Base-by-base conservation (phyloP, 2,113 vertebrate genomes). In the Orycteropus afer region DNA sequence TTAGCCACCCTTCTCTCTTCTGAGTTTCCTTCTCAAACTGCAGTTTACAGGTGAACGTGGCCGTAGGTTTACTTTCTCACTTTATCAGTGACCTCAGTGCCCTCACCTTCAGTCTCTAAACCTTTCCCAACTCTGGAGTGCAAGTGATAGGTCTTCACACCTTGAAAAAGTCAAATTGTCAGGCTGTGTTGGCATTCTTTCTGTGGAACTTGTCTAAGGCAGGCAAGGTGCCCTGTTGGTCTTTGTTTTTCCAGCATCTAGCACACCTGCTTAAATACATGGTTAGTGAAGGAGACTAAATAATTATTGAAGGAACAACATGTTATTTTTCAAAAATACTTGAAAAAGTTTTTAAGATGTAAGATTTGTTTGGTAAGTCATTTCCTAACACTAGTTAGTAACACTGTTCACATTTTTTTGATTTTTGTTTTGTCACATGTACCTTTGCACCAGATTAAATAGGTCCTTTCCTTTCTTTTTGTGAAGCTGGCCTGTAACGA, bases 21-120 rank as follows among this genome's bases (percentile, higher is more conserved):
- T n/a, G n/a, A 65, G 14, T 93, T 74, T 89, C 23, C 57, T 78
- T 89, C 51, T 73, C n/a, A 57, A 47, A 80, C 73, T 71, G 86
- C 61, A 15, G 0, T 45, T 85, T 79, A 45, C 37, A 45, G 74
- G 86, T 86, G 88, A 49, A 47, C 7, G 51, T 71, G 89, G 83
- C 71, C 11, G 6, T 7, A 45, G 80, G 40, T 61, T 76, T 25
- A 34, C 23, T 84, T 18, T 73, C 6, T 25, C 81, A 53, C 47
- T 79, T 65, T 71, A 73, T 51, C 71, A n/a, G 93, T 96, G 96
- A 88, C 88, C 92, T 92, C 23, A 8, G 84, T 61, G 23, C 78
- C n/a, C 49, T 61, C 63, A 42, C 61, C 61, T 80, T 49, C n/a
- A 80, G 12, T 65, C 71, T 55, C 27, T 22, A 86, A 86, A 32